Percentiles rank a stretch among this genome's conserved stretches.
Evolutionary conservation across 2,797 vertebrate species (phyloP).

Genomic region (Sebastes hopkinsi): DNA sequence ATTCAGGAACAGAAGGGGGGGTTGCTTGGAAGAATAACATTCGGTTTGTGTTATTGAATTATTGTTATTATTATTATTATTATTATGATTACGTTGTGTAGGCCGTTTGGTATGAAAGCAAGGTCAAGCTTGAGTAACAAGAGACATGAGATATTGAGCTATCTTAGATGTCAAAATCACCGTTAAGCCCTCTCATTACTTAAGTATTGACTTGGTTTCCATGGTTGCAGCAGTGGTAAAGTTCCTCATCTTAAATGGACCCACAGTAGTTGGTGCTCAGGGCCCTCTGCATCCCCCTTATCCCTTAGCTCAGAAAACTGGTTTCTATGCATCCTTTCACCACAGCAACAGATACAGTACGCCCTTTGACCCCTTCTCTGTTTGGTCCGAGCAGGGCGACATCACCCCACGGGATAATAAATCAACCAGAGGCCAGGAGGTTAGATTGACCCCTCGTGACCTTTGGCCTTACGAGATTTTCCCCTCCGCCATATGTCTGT

Average conservation of each 20-base stretch:
- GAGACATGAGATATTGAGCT: background rate
- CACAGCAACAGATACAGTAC: slow-evolving; percentile 62
- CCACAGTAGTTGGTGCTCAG: background rate
- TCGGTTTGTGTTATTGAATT: background rate
- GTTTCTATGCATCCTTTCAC: slow-evolving; percentile 29
- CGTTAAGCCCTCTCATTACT: slow-evolving; percentile 29
- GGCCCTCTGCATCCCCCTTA: background rate
- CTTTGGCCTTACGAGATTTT: slow-evolving; percentile 65
- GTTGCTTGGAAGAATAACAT: background rate
- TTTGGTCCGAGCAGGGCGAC: slow-evolving; percentile 51
- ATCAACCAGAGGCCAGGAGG: slow-evolving; percentile 67
- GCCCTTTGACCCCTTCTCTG: slow-evolving; percentile 57
- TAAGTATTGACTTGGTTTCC: slow-evolving; percentile 23
- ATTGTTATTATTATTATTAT: background rate
- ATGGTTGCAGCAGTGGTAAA: slow-evolving; percentile 7
- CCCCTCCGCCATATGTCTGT: slow-evolving; percentile 66
- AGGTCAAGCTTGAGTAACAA: background rate
- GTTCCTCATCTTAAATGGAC: background rate
- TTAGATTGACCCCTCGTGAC: slow-evolving; percentile 68
- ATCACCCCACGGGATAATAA: slow-evolving; percentile 68
- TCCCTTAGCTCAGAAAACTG: slow-evolving; percentile 8
- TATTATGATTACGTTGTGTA: background rate
- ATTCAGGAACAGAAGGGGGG: background rate
- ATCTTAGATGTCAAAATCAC: slow-evolving; percentile 8
- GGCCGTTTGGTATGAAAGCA: background rate